Conservation (phyloP, 2,113 vertebrate species). For the Okapia johnstoni region DNA sequence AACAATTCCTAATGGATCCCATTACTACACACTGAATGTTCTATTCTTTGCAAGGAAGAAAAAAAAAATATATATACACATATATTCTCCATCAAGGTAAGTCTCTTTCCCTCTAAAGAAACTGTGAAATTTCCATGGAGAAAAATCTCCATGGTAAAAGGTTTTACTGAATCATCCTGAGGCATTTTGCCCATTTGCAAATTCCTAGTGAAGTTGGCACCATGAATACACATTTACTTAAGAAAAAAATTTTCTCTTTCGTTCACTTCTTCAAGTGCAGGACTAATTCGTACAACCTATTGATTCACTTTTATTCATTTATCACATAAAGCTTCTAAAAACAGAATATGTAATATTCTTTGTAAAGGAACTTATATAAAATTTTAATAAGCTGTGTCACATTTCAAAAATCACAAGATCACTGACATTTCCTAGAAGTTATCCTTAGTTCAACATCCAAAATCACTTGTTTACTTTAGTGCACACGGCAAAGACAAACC, state of each 20-base stretch:
- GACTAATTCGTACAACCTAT: not conserved
- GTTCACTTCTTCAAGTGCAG: not conserved
- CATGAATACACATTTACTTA: not conserved
- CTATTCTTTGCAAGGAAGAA: slow-evolving; percentile 1
- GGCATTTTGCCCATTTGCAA: not conserved
- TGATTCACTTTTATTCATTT: slow-evolving; percentile 17
- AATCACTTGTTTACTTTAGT: slow-evolving; percentile 30
- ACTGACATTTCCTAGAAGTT: slow-evolving; percentile 66
- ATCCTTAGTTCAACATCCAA: not conserved
- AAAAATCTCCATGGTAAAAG: not conserved
- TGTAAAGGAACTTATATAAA: slow-evolving; percentile 47
- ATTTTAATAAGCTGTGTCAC: slow-evolving; percentile 51
- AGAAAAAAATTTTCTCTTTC: not conserved
- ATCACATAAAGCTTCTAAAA: not conserved
- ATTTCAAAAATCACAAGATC: slow-evolving; percentile 67
- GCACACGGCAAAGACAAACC: not conserved
- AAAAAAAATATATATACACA: not conserved
- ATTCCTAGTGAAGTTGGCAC: not conserved
- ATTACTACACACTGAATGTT: not conserved
- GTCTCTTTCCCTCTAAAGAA: not conserved
- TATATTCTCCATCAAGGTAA: not conserved
- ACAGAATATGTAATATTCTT: slow-evolving; percentile 13
- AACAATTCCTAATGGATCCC: not conserved
- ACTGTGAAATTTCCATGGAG: not conserved
- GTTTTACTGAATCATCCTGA: not conserved